Conservation (phyloP, 2,888 invertebrate species). For the Chalcosyrphus nemorum region DNA sequence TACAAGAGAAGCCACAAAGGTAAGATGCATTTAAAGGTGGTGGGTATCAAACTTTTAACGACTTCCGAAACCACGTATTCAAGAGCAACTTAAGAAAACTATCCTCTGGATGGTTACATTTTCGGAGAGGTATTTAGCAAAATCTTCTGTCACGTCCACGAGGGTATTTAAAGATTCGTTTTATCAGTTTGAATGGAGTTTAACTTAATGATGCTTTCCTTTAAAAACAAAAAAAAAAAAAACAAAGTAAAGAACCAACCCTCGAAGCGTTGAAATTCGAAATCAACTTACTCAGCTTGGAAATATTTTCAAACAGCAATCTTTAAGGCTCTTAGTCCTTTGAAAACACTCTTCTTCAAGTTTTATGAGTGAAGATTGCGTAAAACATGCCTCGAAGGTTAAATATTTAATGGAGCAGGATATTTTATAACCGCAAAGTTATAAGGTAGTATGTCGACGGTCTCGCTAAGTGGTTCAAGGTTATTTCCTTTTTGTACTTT, state of each 20-base stretch:
- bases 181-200: not conserved
- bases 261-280: too few species aligned
- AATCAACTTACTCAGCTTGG: too few species aligned
- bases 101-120: not conserved
- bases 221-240: not conserved
- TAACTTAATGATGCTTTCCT: too few species aligned
- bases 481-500: conserved; percentile 11
- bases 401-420: not conserved
- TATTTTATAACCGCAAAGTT: not conserved
- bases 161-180: not conserved
- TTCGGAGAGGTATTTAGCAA: not conserved
- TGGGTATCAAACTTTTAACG: not conserved
- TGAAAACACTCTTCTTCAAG: not conserved
- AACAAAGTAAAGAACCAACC: too few species aligned
- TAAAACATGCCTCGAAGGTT: not conserved
- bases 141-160: not conserved
- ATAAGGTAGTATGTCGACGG: not conserved
- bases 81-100: not conserved
- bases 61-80: not conserved
- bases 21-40: not conserved
- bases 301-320: not conserved
- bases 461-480: conserved; percentile 14
- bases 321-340: not conserved
- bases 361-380: not conserved
- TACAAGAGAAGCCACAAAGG: not conserved